Conservation (phyloP, 2,113 vertebrate genomes). For the Tamias sibiricus region DNA sequence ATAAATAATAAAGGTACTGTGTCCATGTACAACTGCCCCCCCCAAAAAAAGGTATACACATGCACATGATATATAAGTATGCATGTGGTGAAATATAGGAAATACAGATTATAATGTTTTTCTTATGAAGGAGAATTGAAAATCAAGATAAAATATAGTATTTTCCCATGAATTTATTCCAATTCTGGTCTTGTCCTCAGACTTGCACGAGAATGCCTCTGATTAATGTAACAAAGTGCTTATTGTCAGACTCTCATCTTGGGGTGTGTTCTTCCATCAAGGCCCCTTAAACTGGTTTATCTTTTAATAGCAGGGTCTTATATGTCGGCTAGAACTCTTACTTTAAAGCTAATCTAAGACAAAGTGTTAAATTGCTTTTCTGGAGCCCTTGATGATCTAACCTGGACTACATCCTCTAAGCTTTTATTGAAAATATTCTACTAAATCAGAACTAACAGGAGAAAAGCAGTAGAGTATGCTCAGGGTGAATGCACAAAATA, state of each 20-base stretch:
- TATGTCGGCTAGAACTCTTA: neutral
- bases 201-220: neutral
- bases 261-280: slow-evolving; percentile 25
- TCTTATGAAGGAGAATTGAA: slow-evolving; percentile 34
- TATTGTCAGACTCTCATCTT: slow-evolving; percentile 46
- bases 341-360: slow-evolving; percentile 55
- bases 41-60: neutral
- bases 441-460: slow-evolving; percentile 11
- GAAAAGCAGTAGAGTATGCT: neutral
- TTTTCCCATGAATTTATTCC: neutral
- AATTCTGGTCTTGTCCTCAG: neutral
- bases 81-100: neutral
- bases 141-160: slow-evolving; percentile 6
- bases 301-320: slow-evolving; percentile 11
- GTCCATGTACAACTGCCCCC: too few relatives aligned
- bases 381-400: slow-evolving; percentile 52
- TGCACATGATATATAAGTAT: neutral
- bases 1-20: too few relatives aligned
- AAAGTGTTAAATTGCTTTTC: slow-evolving; percentile 58
- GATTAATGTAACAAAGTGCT: slow-evolving; percentile 15
- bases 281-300: neutral
- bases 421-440: slow-evolving; percentile 51
- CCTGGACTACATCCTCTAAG: neutral
- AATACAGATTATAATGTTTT: neutral
- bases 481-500: neutral